Evolutionary conservation across 2,113 vertebrate species (phyloP).

Genomic region (Ptyas mucosa): DNA sequence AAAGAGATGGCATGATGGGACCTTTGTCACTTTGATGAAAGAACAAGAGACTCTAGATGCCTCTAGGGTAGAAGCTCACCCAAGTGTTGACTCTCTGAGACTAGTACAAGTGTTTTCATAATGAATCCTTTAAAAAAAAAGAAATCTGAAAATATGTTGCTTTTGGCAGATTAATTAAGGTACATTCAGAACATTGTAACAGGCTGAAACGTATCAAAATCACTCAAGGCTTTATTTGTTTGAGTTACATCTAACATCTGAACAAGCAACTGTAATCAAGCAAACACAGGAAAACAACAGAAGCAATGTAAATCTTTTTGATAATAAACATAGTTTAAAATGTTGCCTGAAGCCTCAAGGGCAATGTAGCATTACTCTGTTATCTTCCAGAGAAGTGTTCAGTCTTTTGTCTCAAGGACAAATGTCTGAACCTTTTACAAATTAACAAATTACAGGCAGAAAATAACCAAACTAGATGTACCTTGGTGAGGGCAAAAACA

Average conservation of each 20-base stretch:
- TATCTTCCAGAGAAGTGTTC: neutral
- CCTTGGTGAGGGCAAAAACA: neutral
- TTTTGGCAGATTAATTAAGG: neutral
- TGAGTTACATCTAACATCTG: neutral
- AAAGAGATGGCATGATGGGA: neutral
- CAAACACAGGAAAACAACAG: neutral
- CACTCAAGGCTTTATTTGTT: neutral
- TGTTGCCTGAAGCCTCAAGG: neutral
- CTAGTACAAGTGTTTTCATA: neutral
- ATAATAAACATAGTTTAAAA: neutral
- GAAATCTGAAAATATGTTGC: neutral
- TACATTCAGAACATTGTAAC: neutral
- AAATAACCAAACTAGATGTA: neutral
- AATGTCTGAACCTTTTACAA: neutral
- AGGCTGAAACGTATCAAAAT: neutral
- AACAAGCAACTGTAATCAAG: neutral
- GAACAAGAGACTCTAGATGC: neutral
- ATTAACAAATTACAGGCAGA: neutral
- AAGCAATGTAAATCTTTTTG: neutral
- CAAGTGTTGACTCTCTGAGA: neutral
- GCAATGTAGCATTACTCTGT: neutral
- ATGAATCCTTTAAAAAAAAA: neutral
- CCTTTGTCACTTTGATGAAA: neutral
- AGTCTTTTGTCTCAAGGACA: neutral
- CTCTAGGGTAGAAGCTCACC: neutral